Base-by-base conservation (phyloP, 2,888 invertebrate genomes). In the Alentia gelatinosa region DNA sequence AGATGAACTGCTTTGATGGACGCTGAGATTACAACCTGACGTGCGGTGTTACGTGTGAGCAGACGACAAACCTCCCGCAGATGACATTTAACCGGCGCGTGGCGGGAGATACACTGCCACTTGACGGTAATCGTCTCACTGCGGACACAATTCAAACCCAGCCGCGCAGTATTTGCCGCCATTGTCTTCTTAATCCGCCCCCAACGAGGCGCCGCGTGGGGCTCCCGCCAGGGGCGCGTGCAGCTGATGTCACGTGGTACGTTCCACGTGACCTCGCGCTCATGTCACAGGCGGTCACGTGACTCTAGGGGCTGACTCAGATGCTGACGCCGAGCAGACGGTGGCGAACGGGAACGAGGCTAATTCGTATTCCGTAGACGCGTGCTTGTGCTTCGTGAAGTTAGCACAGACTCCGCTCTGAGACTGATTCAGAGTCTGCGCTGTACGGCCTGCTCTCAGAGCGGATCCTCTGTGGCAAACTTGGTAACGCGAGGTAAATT, bases 251-350 rank as follows among this genome's bases (percentile, higher is more conserved):
- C n/a, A n/a, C 56, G 56, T n/a, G 12, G 56, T n/a, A n/a, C 56
- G 56, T 56, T 56, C 56, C 56, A 19, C 56, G 56, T 56, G 56
- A 56, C 56, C 23, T 56, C 56, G n/a, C 56, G 56, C n/a, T 56
- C 19, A 56, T 19, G 56, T 56, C 56, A 56, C 56, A n/a, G 19
- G 56, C 19, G 56, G 56, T 56, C 56, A 56, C 56, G 56, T 56
- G 56, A 56, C n/a, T n/a, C n/a, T n/a, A n/a, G n/a, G n/a, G n/a
- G n/a, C n/a, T n/a, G n/a, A n/a, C 56, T 56, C 56, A 56, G 56
- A 56, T n/a, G 56, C 56, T 56, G 56, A 56, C 56, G 56, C n/a
- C n/a, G 56, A 56, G 56, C 56, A 56, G 56, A 56, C 56, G 56
- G 56, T 56, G 23, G 12, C 19, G 56, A n/a, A n/a, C 56, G n/a